Evolutionary conservation across 2,797 vertebrate species (phyloP).

Genomic region (Kryptopterus vitreolus): DNA sequence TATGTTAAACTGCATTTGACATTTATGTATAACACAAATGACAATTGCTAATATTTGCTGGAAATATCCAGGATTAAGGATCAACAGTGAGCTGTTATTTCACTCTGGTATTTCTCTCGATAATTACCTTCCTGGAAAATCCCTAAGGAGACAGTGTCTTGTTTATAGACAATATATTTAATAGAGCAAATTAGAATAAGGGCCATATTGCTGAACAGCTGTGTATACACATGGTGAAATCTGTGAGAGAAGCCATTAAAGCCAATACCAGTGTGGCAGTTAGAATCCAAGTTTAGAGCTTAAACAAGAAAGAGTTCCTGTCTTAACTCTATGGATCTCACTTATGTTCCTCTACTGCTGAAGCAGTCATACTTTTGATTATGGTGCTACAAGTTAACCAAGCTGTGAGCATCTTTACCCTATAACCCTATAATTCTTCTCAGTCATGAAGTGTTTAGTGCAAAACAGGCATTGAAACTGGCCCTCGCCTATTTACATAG

Average conservation of each 20-base stretch:
- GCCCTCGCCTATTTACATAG: conserved; percentile 51
- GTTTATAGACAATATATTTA: conserved; percentile 78
- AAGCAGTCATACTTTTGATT: conserved; percentile 29
- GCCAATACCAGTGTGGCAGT: conserved; percentile 59
- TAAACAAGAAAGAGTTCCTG: conserved; percentile 61
- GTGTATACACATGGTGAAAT: conserved; percentile 76
- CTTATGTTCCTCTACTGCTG: conserved; percentile 36
- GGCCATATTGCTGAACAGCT: conserved; percentile 73
- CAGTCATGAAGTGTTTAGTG: conserved; percentile 35
- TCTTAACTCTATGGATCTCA: conserved; percentile 19
- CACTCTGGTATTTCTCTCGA: conserved; percentile 68
- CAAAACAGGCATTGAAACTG: conserved; percentile 40
- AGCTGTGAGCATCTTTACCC: conserved; percentile 20
- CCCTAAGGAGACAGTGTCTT: conserved; percentile 69
- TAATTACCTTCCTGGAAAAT: conserved; percentile 77
- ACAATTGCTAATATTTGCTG: conserved; percentile 20
- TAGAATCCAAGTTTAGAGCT: conserved; percentile 54
- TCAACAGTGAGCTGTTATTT: conserved; percentile 63
- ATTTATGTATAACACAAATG: conserved; percentile 15
- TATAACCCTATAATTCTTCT: neutral
- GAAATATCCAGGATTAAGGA: conserved; percentile 56
- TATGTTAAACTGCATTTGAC: conserved; percentile 13
- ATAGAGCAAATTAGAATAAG: conserved; percentile 75
- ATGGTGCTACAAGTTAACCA: conserved; percentile 6
- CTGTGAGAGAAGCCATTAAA: conserved; percentile 69